These are phyloP conservation scores for Apis dorsata DNA, from an alignment of 1,140 invertebrate species.

Conservation along the genomic window DNA sequence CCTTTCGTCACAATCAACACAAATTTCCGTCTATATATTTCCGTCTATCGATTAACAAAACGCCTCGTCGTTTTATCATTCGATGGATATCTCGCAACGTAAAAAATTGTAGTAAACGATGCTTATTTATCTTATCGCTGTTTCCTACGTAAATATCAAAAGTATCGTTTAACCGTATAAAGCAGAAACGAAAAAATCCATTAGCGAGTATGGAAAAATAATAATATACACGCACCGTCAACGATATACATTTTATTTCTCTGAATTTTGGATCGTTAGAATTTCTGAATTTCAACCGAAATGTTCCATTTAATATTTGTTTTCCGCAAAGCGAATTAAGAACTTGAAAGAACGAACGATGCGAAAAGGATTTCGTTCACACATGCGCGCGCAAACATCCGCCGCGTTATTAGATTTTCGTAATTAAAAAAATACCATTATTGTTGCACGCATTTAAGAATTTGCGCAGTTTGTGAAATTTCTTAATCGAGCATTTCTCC, in stretches of 20 bases:
- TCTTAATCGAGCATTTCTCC: too few species aligned
- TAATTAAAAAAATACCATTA: neutral
- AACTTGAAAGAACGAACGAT: neutral
- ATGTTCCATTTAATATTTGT: slow-evolving; percentile 1
- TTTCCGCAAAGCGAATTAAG: neutral
- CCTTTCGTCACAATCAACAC: neutral
- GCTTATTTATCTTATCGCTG: too few species aligned
- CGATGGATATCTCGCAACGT: too few species aligned
- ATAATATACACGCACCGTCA: neutral
- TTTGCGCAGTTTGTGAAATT: too few species aligned
- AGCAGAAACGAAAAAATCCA: neutral
- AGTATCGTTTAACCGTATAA: too few species aligned
- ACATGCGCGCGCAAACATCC: neutral
- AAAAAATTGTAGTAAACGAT: too few species aligned
- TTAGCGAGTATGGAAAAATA: slow-evolving; percentile 9
- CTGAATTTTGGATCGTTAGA: neutral
- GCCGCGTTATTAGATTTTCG: neutral
- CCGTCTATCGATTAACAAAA: neutral
- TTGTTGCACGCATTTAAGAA: neutral
- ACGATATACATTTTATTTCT: neutral
- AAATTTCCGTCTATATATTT: too few species aligned
- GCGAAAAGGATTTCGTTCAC: neutral
- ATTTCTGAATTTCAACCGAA: neutral
- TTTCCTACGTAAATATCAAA: too few species aligned
- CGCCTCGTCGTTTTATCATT: too few species aligned